Evolutionary conservation across 2,113 vertebrate genomes (phyloP).

Genomic region (Malurus alboscapulatus): DNA sequence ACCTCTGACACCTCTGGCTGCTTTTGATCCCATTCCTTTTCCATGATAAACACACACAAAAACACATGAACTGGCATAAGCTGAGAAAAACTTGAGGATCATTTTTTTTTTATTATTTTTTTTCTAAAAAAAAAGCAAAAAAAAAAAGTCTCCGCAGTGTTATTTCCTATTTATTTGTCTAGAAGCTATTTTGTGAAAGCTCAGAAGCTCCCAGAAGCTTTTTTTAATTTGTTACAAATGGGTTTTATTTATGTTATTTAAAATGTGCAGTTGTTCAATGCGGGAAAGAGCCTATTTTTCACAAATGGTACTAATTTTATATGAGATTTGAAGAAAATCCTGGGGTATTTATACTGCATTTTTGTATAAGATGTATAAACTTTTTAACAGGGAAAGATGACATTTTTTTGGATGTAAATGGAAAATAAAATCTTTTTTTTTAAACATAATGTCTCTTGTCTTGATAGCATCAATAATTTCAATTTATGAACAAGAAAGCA

Average conservation of each 20-base stretch:
- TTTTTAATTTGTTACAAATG: constrained; percentile 24
- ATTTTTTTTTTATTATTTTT: not conserved
- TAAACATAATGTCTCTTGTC: constrained; percentile 65
- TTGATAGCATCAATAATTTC: not conserved
- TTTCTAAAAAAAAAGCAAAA: not conserved
- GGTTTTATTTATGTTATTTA: constrained; percentile 77
- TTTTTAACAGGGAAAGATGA: constrained; percentile 70
- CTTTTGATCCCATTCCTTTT: constrained; percentile 65
- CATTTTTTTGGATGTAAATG: constrained; percentile 66
- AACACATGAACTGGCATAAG: constrained; percentile 62
- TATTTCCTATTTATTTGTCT: constrained; percentile 70
- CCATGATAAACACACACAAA: constrained; percentile 58
- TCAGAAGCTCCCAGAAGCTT: not conserved
- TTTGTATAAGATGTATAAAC: constrained; percentile 77
- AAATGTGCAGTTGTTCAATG: constrained; percentile 37
- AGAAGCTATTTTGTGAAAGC: constrained; percentile 50
- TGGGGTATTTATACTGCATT: constrained; percentile 75
- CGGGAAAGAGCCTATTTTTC: constrained; percentile 72
- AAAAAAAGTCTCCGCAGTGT: constrained; percentile 18
- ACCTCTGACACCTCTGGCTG: constrained; percentile 83
- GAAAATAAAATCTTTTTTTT: constrained; percentile 73
- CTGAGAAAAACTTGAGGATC: constrained; percentile 66
- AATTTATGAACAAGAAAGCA: not conserved
- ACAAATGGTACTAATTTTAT: constrained; percentile 76
- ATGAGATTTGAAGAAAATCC: constrained; percentile 67